Evolutionary conservation across 2,888 invertebrate genomes (phyloP), one percentile per base, ranked within the genome.

Genomic region (Hemicrepidius hirtus): DNA sequence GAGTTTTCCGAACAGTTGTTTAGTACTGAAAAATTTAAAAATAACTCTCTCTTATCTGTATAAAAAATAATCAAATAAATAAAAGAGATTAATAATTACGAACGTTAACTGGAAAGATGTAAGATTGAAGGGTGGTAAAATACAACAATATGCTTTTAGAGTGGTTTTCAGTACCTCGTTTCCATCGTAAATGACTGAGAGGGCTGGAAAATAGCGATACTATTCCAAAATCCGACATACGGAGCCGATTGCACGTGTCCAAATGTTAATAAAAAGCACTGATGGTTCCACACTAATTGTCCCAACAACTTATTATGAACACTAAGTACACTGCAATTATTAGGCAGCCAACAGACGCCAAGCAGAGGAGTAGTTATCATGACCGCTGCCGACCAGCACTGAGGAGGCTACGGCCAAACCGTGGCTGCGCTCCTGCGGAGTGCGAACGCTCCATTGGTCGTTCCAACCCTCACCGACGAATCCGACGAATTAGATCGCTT

Each of bases 321-420:
- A 77, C 77, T 79, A 68, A 79, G 77, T 71, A 79, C 79, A 79
- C 80, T 78, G 69, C 67, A 66, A 75, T 82, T 74, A 76, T 79
- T 76, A 80, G 85, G 83, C 83, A 85, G 82, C 85, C 85, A 85
- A 84, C 85, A 84, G 82, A 84, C 83, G 84, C 86, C 85, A 85
- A 85, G 84, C 82, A 84, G 83, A 85, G 87, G 87, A 86, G 87
- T 85, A 87, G 88, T 85, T 86, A 88, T 85, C 86, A 86, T 86
- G 86, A 86, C 87, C 87, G 86, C 84, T 86, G 85, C 84, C 83
- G 83, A 83, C 83, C 84, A 84, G 82, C 83, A 86, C 85, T 85
- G 86, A 85, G 82, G 84, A 85, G 85, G 85, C 86, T 84, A 87
- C 84, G 85, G 87, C 86, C 66, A 81, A 85, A 74, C 64, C 75